Evolutionary conservation across 1,140 invertebrate genomes (phyloP).

Genomic region (Drosophila mayri): DNA sequence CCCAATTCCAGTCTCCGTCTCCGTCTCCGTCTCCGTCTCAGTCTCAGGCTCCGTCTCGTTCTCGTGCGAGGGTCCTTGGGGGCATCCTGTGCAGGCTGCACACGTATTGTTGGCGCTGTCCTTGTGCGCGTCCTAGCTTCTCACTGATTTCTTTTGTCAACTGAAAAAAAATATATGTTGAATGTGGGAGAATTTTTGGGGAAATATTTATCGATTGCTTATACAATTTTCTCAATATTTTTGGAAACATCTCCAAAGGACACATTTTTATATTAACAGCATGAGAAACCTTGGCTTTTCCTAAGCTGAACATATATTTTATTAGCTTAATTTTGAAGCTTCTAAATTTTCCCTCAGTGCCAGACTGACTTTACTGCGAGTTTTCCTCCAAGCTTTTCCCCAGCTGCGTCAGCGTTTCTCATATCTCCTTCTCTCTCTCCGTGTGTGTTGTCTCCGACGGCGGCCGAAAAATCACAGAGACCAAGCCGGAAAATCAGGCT

Average conservation of each 20-base stretch:
- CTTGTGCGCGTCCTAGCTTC: conserved; percentile 40
- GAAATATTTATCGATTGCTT: not conserved
- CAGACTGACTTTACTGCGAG: not conserved
- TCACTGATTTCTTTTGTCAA: conserved; percentile 79
- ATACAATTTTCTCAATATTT: not conserved
- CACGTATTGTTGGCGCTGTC: conserved; percentile 50
- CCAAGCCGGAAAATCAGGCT: conserved; percentile 72
- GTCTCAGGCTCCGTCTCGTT: not conserved
- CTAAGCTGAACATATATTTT: too few relatives aligned
- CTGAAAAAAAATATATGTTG: not conserved
- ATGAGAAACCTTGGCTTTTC: not conserved
- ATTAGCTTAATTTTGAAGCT: too few relatives aligned
- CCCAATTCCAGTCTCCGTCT: not conserved
- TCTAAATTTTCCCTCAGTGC: conserved; percentile 12
- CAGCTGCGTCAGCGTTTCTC: conserved; percentile 53
- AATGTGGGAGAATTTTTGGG: not conserved
- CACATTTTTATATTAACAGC: not conserved
- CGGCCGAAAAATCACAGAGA: conserved; percentile 75
- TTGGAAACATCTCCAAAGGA: not conserved
- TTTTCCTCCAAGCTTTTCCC: conserved; percentile 9
- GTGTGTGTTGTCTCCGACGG: conserved; percentile 37
- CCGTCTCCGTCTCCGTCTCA: not conserved
- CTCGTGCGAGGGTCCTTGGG: conserved; percentile 47
- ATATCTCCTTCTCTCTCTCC: conserved; percentile 19
- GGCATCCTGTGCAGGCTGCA: conserved; percentile 54